Conservation (phyloP, 2,888 invertebrate genomes). For the Gerosis bhagava region DNA sequence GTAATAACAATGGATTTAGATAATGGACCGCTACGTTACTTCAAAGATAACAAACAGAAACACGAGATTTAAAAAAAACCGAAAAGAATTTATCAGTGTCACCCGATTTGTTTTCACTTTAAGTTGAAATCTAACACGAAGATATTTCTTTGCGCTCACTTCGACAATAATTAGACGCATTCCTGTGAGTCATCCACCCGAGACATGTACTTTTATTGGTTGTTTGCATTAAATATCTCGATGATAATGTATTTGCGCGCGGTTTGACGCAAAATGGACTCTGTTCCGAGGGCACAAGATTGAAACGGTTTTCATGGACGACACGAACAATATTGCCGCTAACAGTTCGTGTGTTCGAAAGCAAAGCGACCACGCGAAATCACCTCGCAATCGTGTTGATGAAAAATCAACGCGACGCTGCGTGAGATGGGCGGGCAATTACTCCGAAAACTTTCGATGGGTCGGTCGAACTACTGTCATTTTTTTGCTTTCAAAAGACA, state of each 20-base stretch:
- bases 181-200: conserved; percentile 74
- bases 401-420: conserved; percentile 43
- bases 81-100: conserved; percentile 27
- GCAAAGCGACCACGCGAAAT: conserved; percentile 52
- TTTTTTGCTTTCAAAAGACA: too few relatives aligned
- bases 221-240: conserved; percentile 64
- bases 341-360: conserved; percentile 49
- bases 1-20: too few relatives aligned
- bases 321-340: conserved; percentile 11
- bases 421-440: conserved; percentile 22
- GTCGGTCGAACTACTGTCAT: too few relatives aligned
- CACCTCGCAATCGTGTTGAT: conserved; percentile 51
- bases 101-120: conserved; percentile 55
- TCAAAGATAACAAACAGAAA: conserved; percentile 5
- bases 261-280: conserved; percentile 47
- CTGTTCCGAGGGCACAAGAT: conserved; percentile 37
- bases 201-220: conserved; percentile 71
- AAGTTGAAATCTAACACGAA: conserved; percentile 68
- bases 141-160: conserved; percentile 61
- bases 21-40: not conserved
- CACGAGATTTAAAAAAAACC: not conserved
- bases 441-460: too few relatives aligned
- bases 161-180: conserved; percentile 74
- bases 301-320: conserved; percentile 1
- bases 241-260: conserved; percentile 52